Evolutionary conservation across 2,797 vertebrate species (phyloP), one percentile per base, ranked within the genome.

Genomic region (Hephaestus fuliginosus): DNA sequence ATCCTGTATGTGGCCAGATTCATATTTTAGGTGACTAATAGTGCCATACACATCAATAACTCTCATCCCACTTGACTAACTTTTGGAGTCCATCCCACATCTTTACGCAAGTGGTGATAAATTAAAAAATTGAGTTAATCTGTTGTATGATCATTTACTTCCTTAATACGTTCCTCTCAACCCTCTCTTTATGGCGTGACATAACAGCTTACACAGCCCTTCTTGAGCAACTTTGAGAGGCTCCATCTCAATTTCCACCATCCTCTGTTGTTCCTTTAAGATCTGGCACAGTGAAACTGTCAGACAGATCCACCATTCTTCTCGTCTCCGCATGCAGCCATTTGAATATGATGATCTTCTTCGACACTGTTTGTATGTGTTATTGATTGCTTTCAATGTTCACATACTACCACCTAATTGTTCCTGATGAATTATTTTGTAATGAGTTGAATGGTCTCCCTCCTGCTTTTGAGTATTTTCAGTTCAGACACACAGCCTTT

Each of bases 11-110:
- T 36, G 17, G 5, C 22, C 14, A 51, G 43, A 61, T 70, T 69
- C 61, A 55, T 57, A 48, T 61, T 67, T 68, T 20, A 57, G 36
- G 5, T 36, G 36, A 51, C 22, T 44, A 28, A 65, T 56, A 9
- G 20, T 25, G 46, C 46, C 12, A 36, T 25, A 69, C 18, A 49
- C 55, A 48, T 53, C 43, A 60, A 52, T 79, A 74, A 57, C 18
- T 65, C 28, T 25, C n/a, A 60, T 25, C 49, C 22, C 56, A 55
- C 49, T 67, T 41, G 44, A 72, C 48, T 71, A 20, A 30, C 57
- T 62, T 33, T 74, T 33, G 56, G 58, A 71, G 51, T 53, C 57
- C 43, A 33, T 69, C 44, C 15, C n/a, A 55, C 30, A 36, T 74
- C 49, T 57, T 55, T 46, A 61, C n/a, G 5, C 1, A 10, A 60